Percentiles rank a stretch among this genome's conserved stretches.
Conservation (phyloP, 2,113 vertebrate species). For the Melanostigma gelatinosum region DNA sequence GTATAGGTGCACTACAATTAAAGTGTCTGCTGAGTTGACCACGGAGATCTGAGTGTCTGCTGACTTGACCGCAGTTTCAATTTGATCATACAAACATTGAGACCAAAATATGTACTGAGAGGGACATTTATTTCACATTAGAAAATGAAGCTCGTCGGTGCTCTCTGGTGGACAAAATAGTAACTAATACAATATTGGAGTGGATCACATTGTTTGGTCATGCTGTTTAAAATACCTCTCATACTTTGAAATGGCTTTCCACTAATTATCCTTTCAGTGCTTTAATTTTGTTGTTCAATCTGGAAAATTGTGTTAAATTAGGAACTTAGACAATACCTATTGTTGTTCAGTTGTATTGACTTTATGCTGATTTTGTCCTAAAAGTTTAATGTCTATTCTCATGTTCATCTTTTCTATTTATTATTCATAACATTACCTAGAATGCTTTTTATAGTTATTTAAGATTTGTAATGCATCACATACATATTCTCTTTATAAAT, state of each 20-base stretch:
- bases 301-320: neutral
- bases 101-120: neutral
- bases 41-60: too few species aligned
- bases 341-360: neutral
- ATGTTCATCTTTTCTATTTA: neutral
- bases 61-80: neutral
- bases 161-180: constrained; percentile 9
- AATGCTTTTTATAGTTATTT: neutral
- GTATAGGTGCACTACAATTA: too few species aligned
- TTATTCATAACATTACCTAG: neutral
- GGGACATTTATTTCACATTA: neutral
- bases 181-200: neutral
- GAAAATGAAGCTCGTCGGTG: neutral
- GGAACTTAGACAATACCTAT: neutral
- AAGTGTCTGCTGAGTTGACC: too few species aligned
- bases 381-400: neutral
- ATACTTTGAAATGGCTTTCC: neutral
- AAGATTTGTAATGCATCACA: neutral
- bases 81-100: neutral
- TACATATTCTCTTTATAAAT: neutral
- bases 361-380: neutral
- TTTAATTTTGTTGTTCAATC: neutral
- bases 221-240: neutral
- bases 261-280: neutral
- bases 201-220: neutral